A percentile compares a stretch with the other conserved stretches of the same genome.
Conservation (phyloP, 2,888 invertebrate species). For the Drosophila mimica region DNA sequence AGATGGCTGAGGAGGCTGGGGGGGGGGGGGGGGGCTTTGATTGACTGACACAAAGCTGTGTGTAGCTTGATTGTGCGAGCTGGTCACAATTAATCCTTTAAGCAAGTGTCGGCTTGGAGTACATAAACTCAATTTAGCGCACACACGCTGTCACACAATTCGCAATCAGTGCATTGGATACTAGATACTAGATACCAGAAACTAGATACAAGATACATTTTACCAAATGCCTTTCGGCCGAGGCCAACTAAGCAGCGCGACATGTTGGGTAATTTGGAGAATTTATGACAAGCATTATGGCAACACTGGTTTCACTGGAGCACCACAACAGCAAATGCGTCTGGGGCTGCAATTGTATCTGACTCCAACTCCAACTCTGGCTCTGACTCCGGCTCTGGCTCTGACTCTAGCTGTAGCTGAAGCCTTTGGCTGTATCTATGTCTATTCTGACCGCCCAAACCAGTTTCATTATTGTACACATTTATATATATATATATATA, state of each 20-base stretch:
- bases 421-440: conserved; percentile 20
- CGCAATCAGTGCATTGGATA: conserved; percentile 64
- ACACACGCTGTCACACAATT: conserved; percentile 76
- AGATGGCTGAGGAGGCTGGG: not conserved
- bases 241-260: conserved; percentile 51
- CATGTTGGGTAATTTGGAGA: conserved; percentile 81
- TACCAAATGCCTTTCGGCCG: conserved; percentile 33
- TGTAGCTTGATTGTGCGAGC: conserved; percentile 44
- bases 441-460: conserved; percentile 70
- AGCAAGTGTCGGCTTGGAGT: conserved; percentile 44
- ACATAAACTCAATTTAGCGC: conserved; percentile 75
- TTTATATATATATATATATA: conserved; percentile 13
- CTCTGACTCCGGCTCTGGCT: not conserved
- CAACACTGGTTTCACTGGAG: conserved; percentile 66
- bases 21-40: conserved; percentile 15
- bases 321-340: not conserved
- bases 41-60: conserved; percentile 50
- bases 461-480: conserved; percentile 73
- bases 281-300: conserved; percentile 81
- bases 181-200: conserved; percentile 21
- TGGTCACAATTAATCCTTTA: conserved; percentile 68
- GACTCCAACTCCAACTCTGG: conserved; percentile 15
- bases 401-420: conserved; percentile 5
- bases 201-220: conserved; percentile 21
- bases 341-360: conserved; percentile 1